A percentile compares a stretch with the other conserved stretches of the same genome.
Evolutionary conservation across 2,797 vertebrate genomes (phyloP).

Genomic region (Ambastaia sidthimunki): DNA sequence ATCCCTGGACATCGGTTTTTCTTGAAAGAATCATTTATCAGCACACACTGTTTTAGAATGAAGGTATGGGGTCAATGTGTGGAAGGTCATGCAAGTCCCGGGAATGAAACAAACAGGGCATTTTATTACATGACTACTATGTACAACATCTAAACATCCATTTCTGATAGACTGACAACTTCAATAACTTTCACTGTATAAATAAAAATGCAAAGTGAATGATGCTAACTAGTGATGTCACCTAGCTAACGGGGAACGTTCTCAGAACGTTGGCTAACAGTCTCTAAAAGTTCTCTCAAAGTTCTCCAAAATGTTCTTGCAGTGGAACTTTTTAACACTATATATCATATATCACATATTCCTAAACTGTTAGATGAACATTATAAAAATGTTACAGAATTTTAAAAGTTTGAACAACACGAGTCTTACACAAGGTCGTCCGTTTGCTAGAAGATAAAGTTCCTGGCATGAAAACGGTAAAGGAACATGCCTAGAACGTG

Average conservation of each 20-base stretch:
- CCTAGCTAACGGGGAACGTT: no score
- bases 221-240: no score
- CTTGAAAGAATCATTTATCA: not conserved
- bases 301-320: no score
- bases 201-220: not conserved
- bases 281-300: no score
- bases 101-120: not conserved
- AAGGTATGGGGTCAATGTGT: slow-evolving; percentile 8
- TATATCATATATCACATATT: no score
- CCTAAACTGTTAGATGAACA: no score
- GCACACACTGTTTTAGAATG: not conserved
- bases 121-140: not conserved
- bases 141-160: not conserved
- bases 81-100: not conserved
- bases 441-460: not conserved
- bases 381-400: no score
- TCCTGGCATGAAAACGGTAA: not conserved
- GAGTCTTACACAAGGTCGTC: not conserved
- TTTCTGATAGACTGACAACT: not conserved
- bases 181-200: not conserved
- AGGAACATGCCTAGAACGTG: not conserved
- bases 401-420: not conserved
- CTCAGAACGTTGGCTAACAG: no score
- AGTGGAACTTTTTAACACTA: no score
- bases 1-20: slow-evolving; percentile 2